Evolutionary conservation across 2,113 vertebrate species (phyloP).

Genomic region (Peucedramus taeniatus): DNA sequence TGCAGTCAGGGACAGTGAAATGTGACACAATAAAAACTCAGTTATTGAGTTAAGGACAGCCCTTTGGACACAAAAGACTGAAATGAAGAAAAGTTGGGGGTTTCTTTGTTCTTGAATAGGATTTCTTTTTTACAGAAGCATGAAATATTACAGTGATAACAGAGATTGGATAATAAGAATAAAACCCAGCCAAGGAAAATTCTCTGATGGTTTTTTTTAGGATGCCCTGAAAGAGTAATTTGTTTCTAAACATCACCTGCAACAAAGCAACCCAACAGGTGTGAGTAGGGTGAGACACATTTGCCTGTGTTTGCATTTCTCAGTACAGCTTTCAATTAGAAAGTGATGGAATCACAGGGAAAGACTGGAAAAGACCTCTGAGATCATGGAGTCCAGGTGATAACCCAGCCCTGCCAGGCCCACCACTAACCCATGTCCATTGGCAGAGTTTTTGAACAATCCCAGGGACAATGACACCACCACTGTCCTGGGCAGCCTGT

Average conservation of each 20-base stretch:
- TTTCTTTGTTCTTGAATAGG: constrained; percentile 71
- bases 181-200: neutral
- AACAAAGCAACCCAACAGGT: constrained; percentile 17
- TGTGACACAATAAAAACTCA: constrained; percentile 64
- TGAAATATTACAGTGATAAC: constrained; percentile 69
- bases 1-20: constrained; percentile 48
- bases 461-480: no score
- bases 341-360: neutral
- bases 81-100: constrained; percentile 67
- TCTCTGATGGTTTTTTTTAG: constrained; percentile 55
- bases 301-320: neutral
- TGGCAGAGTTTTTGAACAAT: neutral
- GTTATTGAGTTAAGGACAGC: constrained; percentile 67
- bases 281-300: neutral
- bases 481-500: neutral
- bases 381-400: neutral
- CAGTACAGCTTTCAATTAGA: neutral
- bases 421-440: neutral
- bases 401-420: neutral
- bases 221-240: constrained; percentile 50
- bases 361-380: neutral
- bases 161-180: constrained; percentile 39
- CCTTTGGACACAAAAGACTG: constrained; percentile 63
- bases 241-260: constrained; percentile 43
- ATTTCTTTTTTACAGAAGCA: constrained; percentile 39